Percentiles rank a stretch among this genome's conserved stretches.
Conservation (phyloP, 2,888 invertebrate species). For the Morpho deidamia region DNA sequence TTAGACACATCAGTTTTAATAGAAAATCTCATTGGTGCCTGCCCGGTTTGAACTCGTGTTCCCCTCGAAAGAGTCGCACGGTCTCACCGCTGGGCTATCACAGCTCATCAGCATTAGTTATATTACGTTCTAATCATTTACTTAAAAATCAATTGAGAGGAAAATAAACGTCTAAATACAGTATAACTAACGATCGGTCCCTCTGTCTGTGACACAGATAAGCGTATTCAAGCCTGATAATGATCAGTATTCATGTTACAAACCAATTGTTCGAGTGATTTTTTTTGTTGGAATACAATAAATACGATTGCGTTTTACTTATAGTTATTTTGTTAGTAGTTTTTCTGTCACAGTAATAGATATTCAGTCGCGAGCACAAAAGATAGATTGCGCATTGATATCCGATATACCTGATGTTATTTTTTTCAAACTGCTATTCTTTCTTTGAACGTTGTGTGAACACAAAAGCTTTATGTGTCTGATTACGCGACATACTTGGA, state of each 20-base stretch:
- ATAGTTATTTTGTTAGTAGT: constrained; percentile 44
- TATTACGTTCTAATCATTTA: constrained; percentile 20
- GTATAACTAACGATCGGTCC: constrained; percentile 53
- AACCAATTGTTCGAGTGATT: constrained; percentile 55
- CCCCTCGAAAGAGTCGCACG: too few relatives aligned
- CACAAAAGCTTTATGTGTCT: constrained; percentile 50
- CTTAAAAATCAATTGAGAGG: constrained; percentile 48
- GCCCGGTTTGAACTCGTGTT: too few relatives aligned
- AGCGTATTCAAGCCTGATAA: constrained; percentile 62
- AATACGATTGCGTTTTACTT: constrained; percentile 70
- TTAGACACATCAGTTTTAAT: too few relatives aligned
- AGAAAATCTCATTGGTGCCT: too few relatives aligned
- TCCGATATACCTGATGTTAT: constrained; percentile 67
- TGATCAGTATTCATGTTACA: constrained; percentile 72
- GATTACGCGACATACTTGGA: constrained; percentile 37
- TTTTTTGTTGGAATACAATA: constrained; percentile 49
- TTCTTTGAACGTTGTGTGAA: constrained; percentile 34
- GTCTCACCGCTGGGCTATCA: too few relatives aligned
- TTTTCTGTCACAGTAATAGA: constrained; percentile 56
- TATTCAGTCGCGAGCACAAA: constrained; percentile 59
- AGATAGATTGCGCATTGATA: constrained; percentile 71
- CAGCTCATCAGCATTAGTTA: too few relatives aligned
- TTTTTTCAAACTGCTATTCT: constrained; percentile 40
- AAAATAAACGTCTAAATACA: constrained; percentile 59
- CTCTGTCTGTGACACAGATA: constrained; percentile 56